Conservation (phyloP, 2,888 invertebrate species). For the Ennomos quercinarius region DNA sequence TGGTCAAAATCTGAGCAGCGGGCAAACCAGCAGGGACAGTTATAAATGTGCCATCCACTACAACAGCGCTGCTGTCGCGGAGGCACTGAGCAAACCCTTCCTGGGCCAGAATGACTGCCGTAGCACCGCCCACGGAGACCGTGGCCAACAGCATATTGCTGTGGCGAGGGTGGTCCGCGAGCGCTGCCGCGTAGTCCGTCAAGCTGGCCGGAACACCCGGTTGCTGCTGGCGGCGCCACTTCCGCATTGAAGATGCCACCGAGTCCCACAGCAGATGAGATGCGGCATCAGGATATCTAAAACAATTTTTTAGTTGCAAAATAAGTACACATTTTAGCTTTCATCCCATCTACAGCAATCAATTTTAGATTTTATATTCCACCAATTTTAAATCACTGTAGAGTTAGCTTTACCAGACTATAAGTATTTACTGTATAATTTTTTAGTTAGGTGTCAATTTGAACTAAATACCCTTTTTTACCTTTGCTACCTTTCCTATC, state of each 20-base stretch:
- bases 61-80: conserved; percentile 10
- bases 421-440: too few species aligned
- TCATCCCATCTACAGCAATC: too few species aligned
- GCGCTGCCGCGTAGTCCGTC: too few species aligned
- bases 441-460: too few species aligned
- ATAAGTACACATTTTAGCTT: background rate
- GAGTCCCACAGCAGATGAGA: conserved; percentile 10
- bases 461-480: too few species aligned
- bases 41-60: conserved; percentile 23
- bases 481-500: too few species aligned
- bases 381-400: too few species aligned
- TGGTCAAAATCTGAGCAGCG: conserved; percentile 1
- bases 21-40: conserved; percentile 20
- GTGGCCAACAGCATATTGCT: conserved; percentile 14
- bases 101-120: conserved; percentile 14
- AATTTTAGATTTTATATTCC: too few species aligned
- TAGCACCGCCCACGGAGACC: conserved; percentile 8
- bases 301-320: background rate
- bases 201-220: background rate
- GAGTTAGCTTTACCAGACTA: too few species aligned
- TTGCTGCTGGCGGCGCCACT: background rate
- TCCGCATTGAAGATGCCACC: conserved; percentile 5
- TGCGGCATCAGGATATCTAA: conserved; percentile 11
- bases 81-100: conserved; percentile 4
- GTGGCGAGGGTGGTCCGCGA: conserved; percentile 7